Evolutionary conservation across 2,888 invertebrate genomes (phyloP).

Genomic region (Dione juno): DNA sequence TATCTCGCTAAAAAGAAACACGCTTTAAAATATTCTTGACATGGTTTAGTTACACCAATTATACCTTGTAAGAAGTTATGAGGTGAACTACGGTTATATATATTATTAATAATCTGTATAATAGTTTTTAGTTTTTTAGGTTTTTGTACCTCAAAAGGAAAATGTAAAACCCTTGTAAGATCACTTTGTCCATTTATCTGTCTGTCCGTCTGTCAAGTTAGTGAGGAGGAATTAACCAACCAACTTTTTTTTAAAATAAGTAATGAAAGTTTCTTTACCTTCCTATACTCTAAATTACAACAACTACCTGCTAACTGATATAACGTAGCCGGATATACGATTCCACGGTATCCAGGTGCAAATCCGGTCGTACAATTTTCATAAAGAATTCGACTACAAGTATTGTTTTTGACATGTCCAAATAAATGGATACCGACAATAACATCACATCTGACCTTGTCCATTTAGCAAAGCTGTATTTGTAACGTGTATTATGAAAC

Average conservation of each 20-base stretch:
- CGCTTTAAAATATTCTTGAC: constrained; percentile 9
- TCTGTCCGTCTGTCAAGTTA: too few species aligned
- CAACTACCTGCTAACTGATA: too few species aligned
- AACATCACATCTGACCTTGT: constrained; percentile 26
- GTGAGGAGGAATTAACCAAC: too few species aligned
- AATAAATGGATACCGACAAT: constrained; percentile 3
- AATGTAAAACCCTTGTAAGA: too few species aligned
- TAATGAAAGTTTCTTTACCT: too few species aligned
- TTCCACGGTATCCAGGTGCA: too few species aligned
- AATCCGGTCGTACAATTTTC: neutral
- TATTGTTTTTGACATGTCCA: too few species aligned
- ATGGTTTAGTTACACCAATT: neutral
- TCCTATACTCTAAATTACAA: too few species aligned
- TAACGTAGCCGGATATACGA: too few species aligned
- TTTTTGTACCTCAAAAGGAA: too few species aligned
- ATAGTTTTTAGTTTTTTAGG: neutral
- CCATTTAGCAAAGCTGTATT: constrained; percentile 24
- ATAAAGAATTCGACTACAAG: neutral
- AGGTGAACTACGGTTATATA: neutral
- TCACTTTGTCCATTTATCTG: too few species aligned
- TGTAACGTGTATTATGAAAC: constrained; percentile 31
- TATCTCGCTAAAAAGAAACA: neutral
- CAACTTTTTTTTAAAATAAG: too few species aligned
- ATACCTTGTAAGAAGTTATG: neutral
- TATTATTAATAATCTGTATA: neutral